phyloP scores from a whole-genome alignment of 2,888 invertebrate species.

The Drosophila subquinaria region DNA sequence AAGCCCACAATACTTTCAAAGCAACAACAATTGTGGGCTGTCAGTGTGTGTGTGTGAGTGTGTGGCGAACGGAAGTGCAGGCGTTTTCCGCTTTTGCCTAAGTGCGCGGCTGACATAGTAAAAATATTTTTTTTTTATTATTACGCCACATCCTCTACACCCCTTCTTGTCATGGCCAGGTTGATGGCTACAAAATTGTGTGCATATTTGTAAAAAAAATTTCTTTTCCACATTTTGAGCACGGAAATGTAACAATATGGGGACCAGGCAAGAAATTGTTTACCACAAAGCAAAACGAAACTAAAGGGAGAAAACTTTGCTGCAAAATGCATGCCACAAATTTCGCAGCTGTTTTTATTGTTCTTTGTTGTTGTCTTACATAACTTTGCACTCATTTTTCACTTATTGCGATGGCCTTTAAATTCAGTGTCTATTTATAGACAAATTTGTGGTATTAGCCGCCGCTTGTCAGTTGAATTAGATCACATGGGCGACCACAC shows the following conservation, averaged over 20 bases:
- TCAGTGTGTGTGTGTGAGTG: conserved; percentile 35
- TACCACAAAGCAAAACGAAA: conserved; percentile 42
- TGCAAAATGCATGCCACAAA: conserved; percentile 48
- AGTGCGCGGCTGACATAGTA: conserved; percentile 66
- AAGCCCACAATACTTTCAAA: conserved; percentile 14
- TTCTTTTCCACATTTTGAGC: conserved; percentile 59
- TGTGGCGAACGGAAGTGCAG: conserved; percentile 73
- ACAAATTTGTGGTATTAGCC: conserved; percentile 14
- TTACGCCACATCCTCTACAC: conserved; percentile 3
- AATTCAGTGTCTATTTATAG: conserved; percentile 7
- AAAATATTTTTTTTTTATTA: conserved; percentile 42
- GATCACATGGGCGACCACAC: background rate
- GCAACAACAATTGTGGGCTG: conserved; percentile 12
- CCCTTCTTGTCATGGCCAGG: conserved; percentile 52
- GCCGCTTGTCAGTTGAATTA: conserved; percentile 11
- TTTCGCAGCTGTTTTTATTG: conserved; percentile 18
- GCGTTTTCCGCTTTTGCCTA: conserved; percentile 75
- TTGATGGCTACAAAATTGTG: conserved; percentile 72
- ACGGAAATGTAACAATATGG: conserved; percentile 73
- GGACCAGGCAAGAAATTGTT: conserved; percentile 54
- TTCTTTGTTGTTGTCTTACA: conserved; percentile 34
- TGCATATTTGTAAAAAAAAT: conserved; percentile 69
- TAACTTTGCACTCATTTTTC: conserved; percentile 49
- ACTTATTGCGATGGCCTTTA: conserved; percentile 42
- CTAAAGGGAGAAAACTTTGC: conserved; percentile 26